Evolutionary conservation across 2,797 vertebrate species (phyloP).

Genomic region (Scleropages formosus): DNA sequence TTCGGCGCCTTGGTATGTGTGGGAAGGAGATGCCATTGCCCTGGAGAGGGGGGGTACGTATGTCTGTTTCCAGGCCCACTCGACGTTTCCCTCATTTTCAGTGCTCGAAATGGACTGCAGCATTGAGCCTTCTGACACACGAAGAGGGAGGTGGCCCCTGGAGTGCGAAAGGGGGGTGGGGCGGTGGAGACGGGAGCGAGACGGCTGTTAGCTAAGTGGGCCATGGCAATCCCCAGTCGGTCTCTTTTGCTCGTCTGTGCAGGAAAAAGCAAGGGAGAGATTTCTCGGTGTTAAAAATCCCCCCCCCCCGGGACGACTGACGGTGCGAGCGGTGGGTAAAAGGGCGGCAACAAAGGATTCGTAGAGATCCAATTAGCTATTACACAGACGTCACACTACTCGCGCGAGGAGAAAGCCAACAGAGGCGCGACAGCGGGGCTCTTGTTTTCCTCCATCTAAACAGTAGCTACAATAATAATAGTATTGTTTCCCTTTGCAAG

Average conservation of each 20-base stretch:
- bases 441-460: constrained; percentile 29
- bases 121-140: no score
- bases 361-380: constrained; percentile 45
- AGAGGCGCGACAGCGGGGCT: constrained; percentile 33
- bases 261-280: constrained; percentile 5
- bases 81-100: neutral
- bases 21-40: neutral
- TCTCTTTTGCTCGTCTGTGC: constrained; percentile 4
- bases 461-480: constrained; percentile 27
- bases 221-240: neutral
- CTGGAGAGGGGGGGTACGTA: neutral
- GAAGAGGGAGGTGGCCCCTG: neutral
- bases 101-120: neutral
- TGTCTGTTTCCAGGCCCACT: neutral
- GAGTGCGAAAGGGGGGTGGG: no score
- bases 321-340: constrained; percentile 35
- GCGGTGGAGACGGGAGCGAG: constrained; percentile 6
- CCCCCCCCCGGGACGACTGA: constrained; percentile 18
- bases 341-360: constrained; percentile 36
- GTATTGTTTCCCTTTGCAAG: constrained; percentile 6
- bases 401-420: constrained; percentile 39
- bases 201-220: neutral
- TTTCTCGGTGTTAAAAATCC: constrained; percentile 1
- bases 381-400: constrained; percentile 41
- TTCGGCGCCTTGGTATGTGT: neutral